Evolutionary conservation across 2,888 invertebrate species (phyloP), one percentile per base, ranked within the genome.

Genomic region (Vannuccia rotundouncinata): DNA sequence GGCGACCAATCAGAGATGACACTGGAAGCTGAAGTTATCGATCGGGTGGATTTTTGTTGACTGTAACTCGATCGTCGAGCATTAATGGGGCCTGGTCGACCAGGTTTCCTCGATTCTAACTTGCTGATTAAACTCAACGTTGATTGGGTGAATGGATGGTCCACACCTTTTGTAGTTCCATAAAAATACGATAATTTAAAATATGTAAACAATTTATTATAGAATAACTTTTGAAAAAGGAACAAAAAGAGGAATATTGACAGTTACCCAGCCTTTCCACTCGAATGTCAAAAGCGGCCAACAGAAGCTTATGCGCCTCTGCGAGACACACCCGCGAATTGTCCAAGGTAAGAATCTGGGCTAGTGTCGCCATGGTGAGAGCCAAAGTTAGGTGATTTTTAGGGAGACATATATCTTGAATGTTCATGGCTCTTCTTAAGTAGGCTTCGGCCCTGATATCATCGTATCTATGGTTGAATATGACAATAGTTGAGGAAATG

Each of bases 131-230:
- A 22, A 2, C 25, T 66, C 5, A 66, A 22, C 2, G 66, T 66
- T 66, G 66, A 66, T 66, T 66, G 66, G 66, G 22, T 66, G 66
- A 66, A 66, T 22, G 66, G 66, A 66, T 66, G 66, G 25, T 66
- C 66, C 17, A 66, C 66, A 2, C 66, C 66, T 66, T n/a, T n/a
- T n/a, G n/a, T n/a, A n/a, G n/a, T n/a, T n/a, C n/a, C n/a, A n/a
- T n/a, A n/a, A n/a, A n/a, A n/a, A n/a, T n/a, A n/a, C n/a, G n/a
- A n/a, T n/a, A n/a, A n/a, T n/a, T n/a, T n/a, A n/a, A n/a, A n/a
- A n/a, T n/a, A n/a, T n/a, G n/a, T n/a, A n/a, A n/a, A n/a, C n/a
- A n/a, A n/a, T n/a, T n/a, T n/a, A n/a, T n/a, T n/a, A n/a, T n/a
- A n/a, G n/a, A n/a, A n/a, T n/a, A n/a, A n/a, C n/a, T n/a, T n/a